These are phyloP conservation scores for Meganola albula DNA, from an alignment of 2,888 invertebrate genomes.

Conservation along the genomic window DNA sequence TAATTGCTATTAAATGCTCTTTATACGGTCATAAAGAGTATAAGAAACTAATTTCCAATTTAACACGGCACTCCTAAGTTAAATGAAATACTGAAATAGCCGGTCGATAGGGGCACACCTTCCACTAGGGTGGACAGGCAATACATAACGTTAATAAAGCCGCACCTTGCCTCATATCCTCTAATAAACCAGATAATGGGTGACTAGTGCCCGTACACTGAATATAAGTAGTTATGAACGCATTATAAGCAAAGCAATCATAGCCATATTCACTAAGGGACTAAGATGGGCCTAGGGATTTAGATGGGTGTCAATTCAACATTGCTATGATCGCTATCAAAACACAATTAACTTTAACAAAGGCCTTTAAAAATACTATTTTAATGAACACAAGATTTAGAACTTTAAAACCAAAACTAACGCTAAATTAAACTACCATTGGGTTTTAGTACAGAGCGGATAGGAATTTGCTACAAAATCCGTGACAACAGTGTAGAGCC, in stretches of 20 bases:
- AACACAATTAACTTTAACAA: no score
- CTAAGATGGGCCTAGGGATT: no score
- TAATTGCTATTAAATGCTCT: slow-evolving; percentile 24
- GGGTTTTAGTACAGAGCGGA: no score
- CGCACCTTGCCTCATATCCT: slow-evolving; percentile 45
- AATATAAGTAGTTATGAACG: slow-evolving; percentile 11
- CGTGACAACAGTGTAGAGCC: no score
- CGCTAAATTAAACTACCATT: slow-evolving; percentile 23
- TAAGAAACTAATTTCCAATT: slow-evolving; percentile 18
- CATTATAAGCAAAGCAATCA: slow-evolving; percentile 5
- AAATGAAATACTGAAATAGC: slow-evolving; percentile 24
- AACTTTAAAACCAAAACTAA: no score
- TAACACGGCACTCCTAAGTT: slow-evolving; percentile 23
- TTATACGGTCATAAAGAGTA: slow-evolving; percentile 12
- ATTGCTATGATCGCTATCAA: no score
- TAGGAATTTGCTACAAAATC: slow-evolving; percentile 23
- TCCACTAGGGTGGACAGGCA: slow-evolving; percentile 39
- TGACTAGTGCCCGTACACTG: slow-evolving; percentile 27
- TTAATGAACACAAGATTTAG: no score
- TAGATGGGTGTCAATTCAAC: no score
- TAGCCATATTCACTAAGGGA: no score
- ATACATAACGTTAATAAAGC: slow-evolving; percentile 49
- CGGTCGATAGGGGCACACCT: slow-evolving; percentile 56
- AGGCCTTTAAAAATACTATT: no score
- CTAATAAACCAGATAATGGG: slow-evolving; percentile 54